phyloP scores from a whole-genome alignment of 2,113 vertebrate species.

The Dasyurus viverrinus region DNA sequence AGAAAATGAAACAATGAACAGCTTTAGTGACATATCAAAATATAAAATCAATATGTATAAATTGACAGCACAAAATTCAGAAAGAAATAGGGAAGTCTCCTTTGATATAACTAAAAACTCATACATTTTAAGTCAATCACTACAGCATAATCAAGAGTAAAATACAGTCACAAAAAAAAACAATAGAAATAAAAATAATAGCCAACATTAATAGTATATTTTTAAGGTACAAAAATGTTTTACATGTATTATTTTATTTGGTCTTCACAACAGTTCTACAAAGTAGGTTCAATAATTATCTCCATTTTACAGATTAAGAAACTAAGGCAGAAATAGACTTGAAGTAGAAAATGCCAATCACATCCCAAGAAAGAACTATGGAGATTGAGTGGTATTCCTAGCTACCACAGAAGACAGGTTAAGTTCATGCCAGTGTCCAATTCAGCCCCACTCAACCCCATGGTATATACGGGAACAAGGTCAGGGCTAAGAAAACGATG shows the following conservation, averaged over 20 bases:
- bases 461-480: too few species aligned
- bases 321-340: background rate
- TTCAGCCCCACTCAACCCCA: too few species aligned
- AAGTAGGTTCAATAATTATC: background rate
- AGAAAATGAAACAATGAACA: background rate
- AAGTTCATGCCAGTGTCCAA: too few species aligned
- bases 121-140: background rate
- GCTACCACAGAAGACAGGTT: too few species aligned
- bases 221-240: background rate
- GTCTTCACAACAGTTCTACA: background rate
- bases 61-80: background rate
- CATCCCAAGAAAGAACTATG: too few species aligned
- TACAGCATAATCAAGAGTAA: background rate
- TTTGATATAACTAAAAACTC: background rate
- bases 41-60: background rate
- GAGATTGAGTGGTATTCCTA: too few species aligned
- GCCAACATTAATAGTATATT: background rate
- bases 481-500: too few species aligned
- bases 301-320: background rate
- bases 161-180: background rate
- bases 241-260: background rate
- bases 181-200: background rate
- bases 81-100: too few species aligned
- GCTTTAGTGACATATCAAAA: background rate
- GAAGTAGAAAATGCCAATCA: too few species aligned